Conservation (phyloP, 2,888 invertebrate species). For the Drosophila acutilabella region DNA sequence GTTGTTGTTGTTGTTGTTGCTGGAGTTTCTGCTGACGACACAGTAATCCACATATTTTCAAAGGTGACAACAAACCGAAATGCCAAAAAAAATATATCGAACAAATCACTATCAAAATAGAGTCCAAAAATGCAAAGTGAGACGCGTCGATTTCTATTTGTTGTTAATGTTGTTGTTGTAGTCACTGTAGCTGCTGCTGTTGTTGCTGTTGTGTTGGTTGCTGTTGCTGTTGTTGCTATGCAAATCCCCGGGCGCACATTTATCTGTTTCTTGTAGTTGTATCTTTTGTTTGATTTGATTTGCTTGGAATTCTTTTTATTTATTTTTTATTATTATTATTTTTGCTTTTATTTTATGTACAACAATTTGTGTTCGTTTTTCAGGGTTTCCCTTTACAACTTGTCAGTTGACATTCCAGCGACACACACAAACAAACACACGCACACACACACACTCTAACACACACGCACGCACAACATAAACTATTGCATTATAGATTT, state of each 20-base stretch:
- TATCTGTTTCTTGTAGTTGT: conserved; percentile 33
- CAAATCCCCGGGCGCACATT: conserved; percentile 39
- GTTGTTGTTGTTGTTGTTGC: conserved; percentile 16
- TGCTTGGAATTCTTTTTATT: conserved; percentile 30
- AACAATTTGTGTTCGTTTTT: conserved; percentile 35
- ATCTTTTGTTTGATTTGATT: conserved; percentile 45
- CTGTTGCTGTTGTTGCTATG: conserved; percentile 37
- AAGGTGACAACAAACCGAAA: conserved; percentile 48
- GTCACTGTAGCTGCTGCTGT: conserved; percentile 17
- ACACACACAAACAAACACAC: conserved; percentile 29
- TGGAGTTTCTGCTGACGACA: conserved; percentile 67
- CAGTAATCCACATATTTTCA: conserved; percentile 78
- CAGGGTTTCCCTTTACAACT: conserved; percentile 79
- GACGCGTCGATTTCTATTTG: conserved; percentile 22
- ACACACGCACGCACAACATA: conserved; percentile 30
- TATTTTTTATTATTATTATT: conserved; percentile 27
- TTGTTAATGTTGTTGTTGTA: conserved; percentile 23
- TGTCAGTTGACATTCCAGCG: conserved; percentile 77
- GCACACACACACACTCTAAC: conserved; percentile 40
- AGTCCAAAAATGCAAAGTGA: conserved; percentile 41
- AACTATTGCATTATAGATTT: conserved; percentile 23
- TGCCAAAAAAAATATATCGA: conserved; percentile 32
- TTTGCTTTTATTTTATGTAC: conserved; percentile 36
- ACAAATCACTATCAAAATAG: not conserved
- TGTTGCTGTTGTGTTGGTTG: conserved; percentile 3